phyloP scores from a whole-genome alignment of 2,113 vertebrate species.

The Delphinapterus leucas region DNA sequence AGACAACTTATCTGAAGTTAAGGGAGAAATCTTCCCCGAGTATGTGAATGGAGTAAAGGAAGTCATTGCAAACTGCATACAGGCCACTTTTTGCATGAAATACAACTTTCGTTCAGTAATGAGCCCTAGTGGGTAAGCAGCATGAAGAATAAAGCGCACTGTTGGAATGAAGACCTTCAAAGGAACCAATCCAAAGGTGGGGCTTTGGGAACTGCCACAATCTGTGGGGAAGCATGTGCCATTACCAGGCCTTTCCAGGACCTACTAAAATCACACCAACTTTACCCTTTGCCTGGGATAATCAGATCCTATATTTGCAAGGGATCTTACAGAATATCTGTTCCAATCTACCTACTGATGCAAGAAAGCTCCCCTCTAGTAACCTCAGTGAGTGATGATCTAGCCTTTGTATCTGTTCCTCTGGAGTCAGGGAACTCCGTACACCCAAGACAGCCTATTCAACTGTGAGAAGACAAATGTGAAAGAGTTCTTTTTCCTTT shows the following conservation, averaged over 20 bases:
- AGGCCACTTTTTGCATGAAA: not conserved
- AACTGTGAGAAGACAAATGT: not conserved
- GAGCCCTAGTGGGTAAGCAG: not conserved
- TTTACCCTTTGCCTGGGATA: not conserved
- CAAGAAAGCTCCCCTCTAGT: not conserved
- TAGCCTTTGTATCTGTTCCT: not conserved
- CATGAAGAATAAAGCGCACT: not conserved
- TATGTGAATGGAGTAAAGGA: not conserved
- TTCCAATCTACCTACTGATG: not conserved
- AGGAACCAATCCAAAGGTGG: not conserved
- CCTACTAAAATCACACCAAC: not conserved
- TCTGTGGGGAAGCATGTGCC: not conserved
- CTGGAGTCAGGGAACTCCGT: not conserved
- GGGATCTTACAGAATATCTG: not conserved
- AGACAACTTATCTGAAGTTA: not conserved
- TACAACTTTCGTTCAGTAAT: not conserved
- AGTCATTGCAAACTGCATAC: not conserved
- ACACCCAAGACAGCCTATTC: not conserved
- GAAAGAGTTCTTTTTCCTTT: not conserved
- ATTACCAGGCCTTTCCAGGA: not conserved
- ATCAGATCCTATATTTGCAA: not conserved
- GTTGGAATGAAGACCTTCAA: not conserved
- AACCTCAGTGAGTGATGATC: not conserved
- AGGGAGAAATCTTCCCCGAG: not conserved
- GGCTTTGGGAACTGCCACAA: not conserved